Conservation (phyloP, 1,140 invertebrate species). For the Penaeus vannamei region DNA sequence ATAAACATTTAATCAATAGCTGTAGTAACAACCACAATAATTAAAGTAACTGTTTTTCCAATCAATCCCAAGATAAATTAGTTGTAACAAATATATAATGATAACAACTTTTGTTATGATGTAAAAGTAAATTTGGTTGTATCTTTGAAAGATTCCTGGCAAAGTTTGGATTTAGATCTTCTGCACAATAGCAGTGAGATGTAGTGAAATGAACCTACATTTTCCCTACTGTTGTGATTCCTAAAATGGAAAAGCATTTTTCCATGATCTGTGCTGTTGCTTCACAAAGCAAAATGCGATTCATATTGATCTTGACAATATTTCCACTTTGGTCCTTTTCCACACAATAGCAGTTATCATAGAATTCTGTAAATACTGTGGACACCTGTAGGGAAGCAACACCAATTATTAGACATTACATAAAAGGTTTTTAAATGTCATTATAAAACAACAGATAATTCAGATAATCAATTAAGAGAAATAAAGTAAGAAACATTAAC, state of each 20-base stretch:
- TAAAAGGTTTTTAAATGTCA: neutral
- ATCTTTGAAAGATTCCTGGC: neutral
- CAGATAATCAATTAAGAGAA: neutral
- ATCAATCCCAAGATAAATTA: neutral
- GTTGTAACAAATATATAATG: neutral
- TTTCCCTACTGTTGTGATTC: slow-evolving; percentile 90
- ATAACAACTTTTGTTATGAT: neutral
- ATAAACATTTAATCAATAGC: too few relatives aligned
- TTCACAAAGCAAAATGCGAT: slow-evolving; percentile 92
- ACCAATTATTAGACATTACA: neutral
- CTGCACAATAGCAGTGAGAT: neutral
- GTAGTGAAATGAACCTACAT: slow-evolving; percentile 79
- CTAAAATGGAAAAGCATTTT: slow-evolving; percentile 90
- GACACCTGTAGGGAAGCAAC: slow-evolving; percentile 54
- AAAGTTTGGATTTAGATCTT: neutral
- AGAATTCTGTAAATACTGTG: slow-evolving; percentile 84
- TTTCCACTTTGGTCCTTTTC: slow-evolving; percentile 86
- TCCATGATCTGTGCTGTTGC: slow-evolving; percentile 90
- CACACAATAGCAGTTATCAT: slow-evolving; percentile 97
- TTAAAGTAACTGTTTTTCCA: too few relatives aligned
- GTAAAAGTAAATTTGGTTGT: too few relatives aligned
- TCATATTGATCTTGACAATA: slow-evolving; percentile 87
- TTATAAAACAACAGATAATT: neutral
- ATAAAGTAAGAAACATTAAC: slow-evolving; percentile 82
- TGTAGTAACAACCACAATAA: too few relatives aligned